Base-by-base conservation (phyloP, 2,888 invertebrate genomes). In the Eristalis intricaria region DNA sequence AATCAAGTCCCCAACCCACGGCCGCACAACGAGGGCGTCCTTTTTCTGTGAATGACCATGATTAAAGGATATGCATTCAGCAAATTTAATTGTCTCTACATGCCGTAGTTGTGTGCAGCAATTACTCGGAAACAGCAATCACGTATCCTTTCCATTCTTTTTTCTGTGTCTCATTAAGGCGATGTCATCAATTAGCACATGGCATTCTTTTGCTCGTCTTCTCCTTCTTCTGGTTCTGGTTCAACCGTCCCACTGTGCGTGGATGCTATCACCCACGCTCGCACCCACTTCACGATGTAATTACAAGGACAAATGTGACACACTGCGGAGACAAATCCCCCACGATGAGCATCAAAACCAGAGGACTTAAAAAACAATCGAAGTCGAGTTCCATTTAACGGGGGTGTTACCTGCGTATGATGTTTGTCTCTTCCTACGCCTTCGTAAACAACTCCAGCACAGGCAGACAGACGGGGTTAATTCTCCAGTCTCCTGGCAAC, bases 121-220 rank as follows among this genome's bases (percentile, higher is more conserved):
- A 70, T 70, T 70, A 70, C 60, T 26, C 13, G 26, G 60, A 60
- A 60, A 23, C 23, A 23, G 23, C 26, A 60, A 60, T 60, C 60
- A 60, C 60, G 60, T 26, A 60, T 60, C 26, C 26, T 60, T 5
- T 60, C 26, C 26, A 15, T 60, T 60, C 26, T 26, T 29, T 26
- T 23, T 26, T 7, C 32, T 32, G 32, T 32, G 13, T 26, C 26
- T 43, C 40, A 43, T 23, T 11, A 29, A 60, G 38, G 70, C 58
- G 22, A 38, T 60, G 38, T 26, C 23, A 40, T 70, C 70, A 70
- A 70, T 70, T 70, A 70, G 19, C n/a, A 60, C 70, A 32, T 38
- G 1, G 23, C 38, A 70, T 38, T 38, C 56, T 19, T 19, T 10
- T 10, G 0, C 8, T 7, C 32, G 4, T 10, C 32, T 29, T 4